Conservation (phyloP, 2,797 vertebrate genomes). For the Gymnoscopelus microlampas region DNA sequence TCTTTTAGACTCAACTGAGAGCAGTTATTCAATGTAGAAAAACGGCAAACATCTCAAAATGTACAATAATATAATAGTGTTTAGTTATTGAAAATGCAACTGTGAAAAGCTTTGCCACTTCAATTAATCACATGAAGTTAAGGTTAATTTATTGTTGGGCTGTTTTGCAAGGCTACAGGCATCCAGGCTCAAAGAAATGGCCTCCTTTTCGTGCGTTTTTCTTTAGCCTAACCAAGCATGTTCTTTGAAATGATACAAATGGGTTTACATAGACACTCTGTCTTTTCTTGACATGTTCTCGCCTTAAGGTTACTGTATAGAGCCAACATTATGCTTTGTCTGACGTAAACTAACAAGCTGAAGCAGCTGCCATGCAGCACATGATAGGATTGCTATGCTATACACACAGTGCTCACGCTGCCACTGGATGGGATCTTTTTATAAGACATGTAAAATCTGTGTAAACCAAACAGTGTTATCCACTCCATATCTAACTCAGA, state of each 20-base stretch:
- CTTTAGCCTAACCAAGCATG: not conserved
- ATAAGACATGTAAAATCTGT: too few species aligned
- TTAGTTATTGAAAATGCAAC: not conserved
- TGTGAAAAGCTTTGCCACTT: not conserved
- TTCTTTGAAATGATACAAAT: not conserved
- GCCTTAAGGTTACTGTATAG: not conserved
- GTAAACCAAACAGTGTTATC: too few species aligned
- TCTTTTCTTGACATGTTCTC: not conserved
- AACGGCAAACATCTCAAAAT: not conserved
- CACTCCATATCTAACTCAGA: too few species aligned
- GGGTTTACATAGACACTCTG: not conserved
- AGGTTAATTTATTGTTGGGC: too few species aligned
- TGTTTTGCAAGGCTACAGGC: too few species aligned
- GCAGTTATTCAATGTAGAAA: not conserved
- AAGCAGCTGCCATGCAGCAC: not conserved
- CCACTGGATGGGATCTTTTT: constrained; percentile 15
- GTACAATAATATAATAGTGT: not conserved
- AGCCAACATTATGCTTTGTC: not conserved
- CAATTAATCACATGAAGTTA: not conserved
- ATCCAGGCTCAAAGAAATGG: too few species aligned
- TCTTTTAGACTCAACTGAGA: not conserved
- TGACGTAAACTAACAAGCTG: constrained; percentile 2
- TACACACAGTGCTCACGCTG: not conserved
- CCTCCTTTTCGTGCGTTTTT: too few species aligned
- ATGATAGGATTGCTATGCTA: too few species aligned